phyloP scores from a whole-genome alignment of 1,140 invertebrate genomes.

The Laupala kohalensis region DNA sequence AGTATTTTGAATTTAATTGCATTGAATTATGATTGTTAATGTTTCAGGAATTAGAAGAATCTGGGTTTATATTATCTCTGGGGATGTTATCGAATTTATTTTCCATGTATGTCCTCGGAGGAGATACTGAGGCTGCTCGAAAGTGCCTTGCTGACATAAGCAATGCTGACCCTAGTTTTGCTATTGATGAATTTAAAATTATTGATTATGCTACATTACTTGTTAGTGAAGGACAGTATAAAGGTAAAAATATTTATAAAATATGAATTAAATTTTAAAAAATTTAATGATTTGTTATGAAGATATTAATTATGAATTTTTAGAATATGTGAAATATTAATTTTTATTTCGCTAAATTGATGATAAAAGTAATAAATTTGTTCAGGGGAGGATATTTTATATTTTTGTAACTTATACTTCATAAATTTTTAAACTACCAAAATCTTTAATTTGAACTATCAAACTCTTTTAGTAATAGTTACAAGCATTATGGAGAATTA shows the following conservation, averaged over 20 bases:
- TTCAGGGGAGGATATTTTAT: no score
- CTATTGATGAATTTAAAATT: conserved; percentile 39
- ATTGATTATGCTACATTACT: conserved; percentile 37
- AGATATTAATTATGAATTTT: no score
- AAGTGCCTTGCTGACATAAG: conserved; percentile 30
- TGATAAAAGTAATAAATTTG: no score
- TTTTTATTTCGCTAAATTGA: no score
- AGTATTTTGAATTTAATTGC: no score
- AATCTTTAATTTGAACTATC: no score
- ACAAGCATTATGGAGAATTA: no score
- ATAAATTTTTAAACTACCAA: no score
- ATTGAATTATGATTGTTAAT: not conserved
- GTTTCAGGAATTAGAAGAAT: conserved; percentile 26
- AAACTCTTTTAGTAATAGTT: no score
- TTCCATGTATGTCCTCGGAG: conserved; percentile 32
- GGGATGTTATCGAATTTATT: conserved; percentile 40
- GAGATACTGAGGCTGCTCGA: conserved; percentile 32
- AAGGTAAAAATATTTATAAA: not conserved
- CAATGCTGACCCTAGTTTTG: conserved; percentile 27
- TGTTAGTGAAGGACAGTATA: conserved; percentile 24
- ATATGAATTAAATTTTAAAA: not conserved
- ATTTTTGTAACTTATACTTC: no score
- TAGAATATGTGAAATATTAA: no score
- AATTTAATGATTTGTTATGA: no score
- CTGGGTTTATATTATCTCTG: conserved; percentile 30